Evolutionary conservation across 2,113 vertebrate species (phyloP), one percentile per base, ranked within the genome.

Genomic region (Melanerpes aurifrons): DNA sequence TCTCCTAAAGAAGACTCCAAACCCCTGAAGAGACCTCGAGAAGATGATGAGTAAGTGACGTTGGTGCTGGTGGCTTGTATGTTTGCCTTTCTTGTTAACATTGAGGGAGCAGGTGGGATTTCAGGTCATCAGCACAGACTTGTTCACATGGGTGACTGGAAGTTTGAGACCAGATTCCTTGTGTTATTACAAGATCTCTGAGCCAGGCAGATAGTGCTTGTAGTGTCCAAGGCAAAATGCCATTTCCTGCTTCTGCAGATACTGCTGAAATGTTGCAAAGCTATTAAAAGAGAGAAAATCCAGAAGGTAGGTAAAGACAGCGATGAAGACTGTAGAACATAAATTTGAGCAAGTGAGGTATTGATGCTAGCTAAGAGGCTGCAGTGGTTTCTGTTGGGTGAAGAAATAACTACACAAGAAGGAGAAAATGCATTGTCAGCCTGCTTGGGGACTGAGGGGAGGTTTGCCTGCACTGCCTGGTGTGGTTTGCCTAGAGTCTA

Each of bases 1-100:
- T 96, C 98, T 89, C 97, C 98, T 47, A 98, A 98, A 97, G 98
- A 98, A 86, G 98, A 98, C 93, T 97, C 97, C 92, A 99, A 98
- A 95, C 86, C 94, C 9, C 89, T 98, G 93, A 99, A 99, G 97
- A 98, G 98, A 95, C 98, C 98, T 90, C 96, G 97, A 86, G 98
- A 98, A 43, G 98, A 99, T 32, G 98, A 98, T 67, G 98, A 99
- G 98, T 99, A 97, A 95, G 99, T 98, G 91, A 28, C 1, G 9
- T 64, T 64, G n/a, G 58, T 84, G 35, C 26, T 72, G 31, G 11
- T 83, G 93, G 81, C 79, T 94, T 58, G 14, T 7, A 37, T 89
- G 19, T 37, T 86, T 77, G 68, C 29, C 25, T 73, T 85, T 10
- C 7, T 12, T 57, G 85, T 77, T 56, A 26, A 32, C 4, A 0